Conservation (phyloP, 2,888 invertebrate species). For the Blomia tropicalis region DNA sequence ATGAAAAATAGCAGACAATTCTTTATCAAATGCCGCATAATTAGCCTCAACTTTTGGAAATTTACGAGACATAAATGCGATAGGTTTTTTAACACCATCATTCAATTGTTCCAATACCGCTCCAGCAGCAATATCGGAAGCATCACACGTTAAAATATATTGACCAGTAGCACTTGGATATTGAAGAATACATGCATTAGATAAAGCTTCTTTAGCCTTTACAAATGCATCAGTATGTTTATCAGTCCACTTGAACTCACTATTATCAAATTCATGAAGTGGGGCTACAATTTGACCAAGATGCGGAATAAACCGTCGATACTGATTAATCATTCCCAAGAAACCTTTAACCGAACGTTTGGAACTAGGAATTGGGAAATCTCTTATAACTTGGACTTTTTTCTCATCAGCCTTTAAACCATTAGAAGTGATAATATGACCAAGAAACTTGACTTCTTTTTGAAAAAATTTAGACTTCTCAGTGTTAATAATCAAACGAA, state of each 20-base stretch:
- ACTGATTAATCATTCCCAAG: conserved; percentile 28
- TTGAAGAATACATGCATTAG: background rate
- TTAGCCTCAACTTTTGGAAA: background rate
- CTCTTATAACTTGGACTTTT: conserved; percentile 23
- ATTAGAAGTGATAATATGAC: conserved; percentile 22
- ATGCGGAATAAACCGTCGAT: conserved; percentile 27
- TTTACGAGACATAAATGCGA: background rate
- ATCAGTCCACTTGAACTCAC: conserved; percentile 9
- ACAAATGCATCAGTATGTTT: background rate
- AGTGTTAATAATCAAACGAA: conserved; percentile 23
- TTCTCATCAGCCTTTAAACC: conserved; percentile 14
- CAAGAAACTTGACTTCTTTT: conserved; percentile 27
- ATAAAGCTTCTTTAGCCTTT: conserved; percentile 1
- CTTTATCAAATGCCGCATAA: background rate
- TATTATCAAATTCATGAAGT: background rate
- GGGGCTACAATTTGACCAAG: conserved; percentile 19
- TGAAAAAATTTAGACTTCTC: conserved; percentile 27
- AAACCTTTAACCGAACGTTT: conserved; percentile 22
- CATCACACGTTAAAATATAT: background rate
- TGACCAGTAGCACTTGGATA: background rate
- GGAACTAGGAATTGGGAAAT: conserved; percentile 9
- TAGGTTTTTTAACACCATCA: background rate
- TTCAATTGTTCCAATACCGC: conserved; percentile 6
- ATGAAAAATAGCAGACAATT: background rate
- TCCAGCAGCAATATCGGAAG: conserved; percentile 2